Base-by-base conservation (phyloP, 1,140 invertebrate species). In the Drosophila miranda region DNA sequence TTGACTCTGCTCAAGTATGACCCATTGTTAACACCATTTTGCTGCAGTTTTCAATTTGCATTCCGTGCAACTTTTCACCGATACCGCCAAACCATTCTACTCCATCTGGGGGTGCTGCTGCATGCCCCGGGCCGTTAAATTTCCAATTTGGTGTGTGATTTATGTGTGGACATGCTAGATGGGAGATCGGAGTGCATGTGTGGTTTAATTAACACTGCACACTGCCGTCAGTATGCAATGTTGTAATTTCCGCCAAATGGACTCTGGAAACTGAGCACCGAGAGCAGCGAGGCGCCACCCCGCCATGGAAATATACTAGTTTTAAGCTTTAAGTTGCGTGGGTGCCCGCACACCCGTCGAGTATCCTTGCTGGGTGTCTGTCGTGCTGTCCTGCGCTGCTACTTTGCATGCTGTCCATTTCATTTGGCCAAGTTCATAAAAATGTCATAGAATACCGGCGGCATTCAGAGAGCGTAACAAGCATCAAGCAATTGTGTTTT, bases 121-220 rank as follows among this genome's bases (percentile, higher is more conserved):
- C 70, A 81, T 84, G 80, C 70, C 46, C 43, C 58, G 34, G 49
- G 63, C 55, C 50, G 46, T 61, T 80, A 76, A 80, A 73, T 86
- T 73, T 62, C 44, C 38, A 54, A 73, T 61, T 54, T 53, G 16
- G 56, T 62, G 23, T 49, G 26, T 79, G 71, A 82, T 69, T 82
- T 84, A 84, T 72, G 51, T 56, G 50, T 8, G 4, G 34, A 38
- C 11, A 4, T 38, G 4, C 34, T 54, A 48, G 53, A 26, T 74
- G 13, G 42, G n/a, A 26, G 50, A 53, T 62, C 70, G 49, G 43
- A 44, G 75, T 60, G 71, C 81, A 75, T 86, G 81, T 69, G 59
- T 28, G 44, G 34, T 72, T 83, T 84, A 84, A 84, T 73, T 76
- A 68, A 58, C 16, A 30, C 46, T 42, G 26, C 8, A 19, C 14